These are phyloP conservation scores for Chaetodon trifasciatus DNA, from an alignment of 2,797 vertebrate genomes.

Conservation along the genomic window DNA sequence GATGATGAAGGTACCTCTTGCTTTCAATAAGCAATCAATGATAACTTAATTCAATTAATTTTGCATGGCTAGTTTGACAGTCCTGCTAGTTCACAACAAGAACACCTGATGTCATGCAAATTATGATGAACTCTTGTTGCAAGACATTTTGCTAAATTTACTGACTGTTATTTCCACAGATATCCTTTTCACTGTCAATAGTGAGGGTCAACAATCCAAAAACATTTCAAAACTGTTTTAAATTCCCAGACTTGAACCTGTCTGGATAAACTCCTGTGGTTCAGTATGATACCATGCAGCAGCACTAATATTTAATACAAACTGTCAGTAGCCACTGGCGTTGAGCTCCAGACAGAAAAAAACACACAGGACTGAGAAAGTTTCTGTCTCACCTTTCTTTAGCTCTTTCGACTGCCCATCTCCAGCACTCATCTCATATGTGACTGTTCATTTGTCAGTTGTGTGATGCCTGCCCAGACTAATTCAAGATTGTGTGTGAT, in stretches of 20 bases:
- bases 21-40: background rate
- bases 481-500: background rate
- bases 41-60: background rate
- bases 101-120: background rate
- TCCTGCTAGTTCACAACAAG: background rate
- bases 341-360: conserved; percentile 16
- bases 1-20: background rate
- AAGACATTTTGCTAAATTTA: background rate
- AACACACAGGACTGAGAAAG: conserved; percentile 7
- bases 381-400: conserved; percentile 21
- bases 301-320: conserved; percentile 30
- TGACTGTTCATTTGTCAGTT: conserved; percentile 16
- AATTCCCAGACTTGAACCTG: conserved; percentile 23
- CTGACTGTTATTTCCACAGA: background rate
- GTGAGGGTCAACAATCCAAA: background rate
- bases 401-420: background rate
- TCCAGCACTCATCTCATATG: background rate
- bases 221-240: conserved; percentile 12
- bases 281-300: conserved; percentile 20
- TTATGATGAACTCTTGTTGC: background rate
- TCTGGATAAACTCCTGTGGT: conserved; percentile 18
- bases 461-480: background rate
- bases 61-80: background rate
- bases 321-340: conserved; percentile 25
- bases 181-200: conserved; percentile 17